Base-by-base conservation (phyloP, 2,113 vertebrate species). In the Ceyx melanurus region DNA sequence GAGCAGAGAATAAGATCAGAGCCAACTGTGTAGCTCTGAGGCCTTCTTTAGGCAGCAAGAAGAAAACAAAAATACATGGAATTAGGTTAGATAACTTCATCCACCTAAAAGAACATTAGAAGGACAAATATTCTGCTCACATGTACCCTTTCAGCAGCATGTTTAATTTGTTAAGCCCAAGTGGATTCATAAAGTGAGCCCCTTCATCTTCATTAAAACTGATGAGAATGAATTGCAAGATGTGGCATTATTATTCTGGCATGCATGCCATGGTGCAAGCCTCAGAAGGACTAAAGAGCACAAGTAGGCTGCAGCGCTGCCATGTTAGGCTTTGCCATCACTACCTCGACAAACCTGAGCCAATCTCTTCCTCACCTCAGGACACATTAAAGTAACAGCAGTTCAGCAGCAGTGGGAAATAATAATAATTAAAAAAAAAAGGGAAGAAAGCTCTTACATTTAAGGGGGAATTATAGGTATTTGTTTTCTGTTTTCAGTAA, bases 121-220 rank as follows among this genome's bases (percentile, higher is more conserved):
- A 95, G 94, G 84, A 97, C 84, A 95, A 95, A 97, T 96, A 96
- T 92, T 97, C 95, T 85, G 77, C 79, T 95, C 84, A 51, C 89
- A 94, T 62, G 71, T 70, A 92, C 70, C 68, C 68, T 92, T 92
- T 94, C 66, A 26, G 93, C 57, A 96, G 92, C 72, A 68, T 88
- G 88, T 95, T 96, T 95, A 97, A 97, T 97, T 97, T 95, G 96
- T 90, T 95, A 94, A 94, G 95, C 95, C 86, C 92, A 97, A 96
- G 89, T 85, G 92, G 88, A 95, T 93, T 94, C 73, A 86, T 94
- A 96, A 97, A 96, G 82, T 88, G 79, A 96, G 71, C n/a, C 75
- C 58, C 91, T 98, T 97, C 95, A 95, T 97, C 97, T 97, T 97
- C 96, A 97, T 98, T 97, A 96, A 94, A 92, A 64, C 65, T 45